These are phyloP conservation scores for Irena cyanogastra DNA, from an alignment of 2,113 vertebrate species.

Conservation along the genomic window DNA sequence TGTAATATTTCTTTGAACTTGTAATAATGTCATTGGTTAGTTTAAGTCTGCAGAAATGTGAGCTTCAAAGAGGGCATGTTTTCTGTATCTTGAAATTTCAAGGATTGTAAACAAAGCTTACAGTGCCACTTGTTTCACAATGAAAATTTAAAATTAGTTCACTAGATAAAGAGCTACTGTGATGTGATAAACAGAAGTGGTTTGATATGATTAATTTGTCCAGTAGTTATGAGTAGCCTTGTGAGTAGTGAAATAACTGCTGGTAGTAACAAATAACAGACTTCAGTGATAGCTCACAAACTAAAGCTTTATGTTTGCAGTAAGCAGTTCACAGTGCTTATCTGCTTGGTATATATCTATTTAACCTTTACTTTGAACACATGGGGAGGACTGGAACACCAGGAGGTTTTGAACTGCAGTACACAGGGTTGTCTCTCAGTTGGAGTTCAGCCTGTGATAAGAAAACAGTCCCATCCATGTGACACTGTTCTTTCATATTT, in stretches of 20 bases:
- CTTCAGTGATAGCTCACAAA: not conserved
- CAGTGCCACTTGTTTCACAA: not conserved
- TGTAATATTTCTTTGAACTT: not conserved
- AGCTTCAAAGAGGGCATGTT: not conserved
- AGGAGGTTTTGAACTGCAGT: not conserved
- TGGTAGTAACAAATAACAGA: not conserved
- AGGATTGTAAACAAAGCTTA: not conserved
- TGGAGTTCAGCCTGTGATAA: not conserved
- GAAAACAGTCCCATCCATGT: not conserved
- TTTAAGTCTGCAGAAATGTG: not conserved
- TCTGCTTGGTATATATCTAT: not conserved
- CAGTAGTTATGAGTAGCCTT: not conserved
- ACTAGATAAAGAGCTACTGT: not conserved
- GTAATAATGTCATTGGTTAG: not conserved
- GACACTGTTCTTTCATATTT: not conserved
- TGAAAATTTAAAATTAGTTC: not conserved
- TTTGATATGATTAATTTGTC: not conserved
- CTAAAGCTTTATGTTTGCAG: not conserved
- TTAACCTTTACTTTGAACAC: not conserved
- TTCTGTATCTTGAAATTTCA: not conserved
- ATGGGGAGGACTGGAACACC: not conserved
- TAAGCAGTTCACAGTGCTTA: not conserved
- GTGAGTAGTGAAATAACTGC: not conserved
- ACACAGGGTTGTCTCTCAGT: not conserved
- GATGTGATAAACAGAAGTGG: not conserved